Base-by-base conservation (phyloP, 2,113 vertebrate species). In the Labrus mixtus region DNA sequence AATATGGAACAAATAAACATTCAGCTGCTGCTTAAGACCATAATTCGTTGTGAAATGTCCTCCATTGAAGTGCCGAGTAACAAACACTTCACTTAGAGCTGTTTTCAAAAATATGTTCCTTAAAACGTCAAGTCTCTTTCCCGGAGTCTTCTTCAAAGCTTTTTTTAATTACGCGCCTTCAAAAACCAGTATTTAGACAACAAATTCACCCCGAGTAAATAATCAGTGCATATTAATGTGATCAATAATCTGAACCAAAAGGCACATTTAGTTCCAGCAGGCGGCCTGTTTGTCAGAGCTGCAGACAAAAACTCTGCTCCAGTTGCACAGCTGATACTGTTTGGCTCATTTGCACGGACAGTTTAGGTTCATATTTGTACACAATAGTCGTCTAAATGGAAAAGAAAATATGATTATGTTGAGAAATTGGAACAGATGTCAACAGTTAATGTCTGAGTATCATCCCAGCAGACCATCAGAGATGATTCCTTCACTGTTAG, bases 191-290 rank as follows among this genome's bases (percentile, higher is more conserved):
- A 68, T 90, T 91, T 87, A 91, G 78, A 87, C 66, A 89, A 90
- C 89, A 90, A 89, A 90, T 82, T 84, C 72, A 75, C 65, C 68
- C 68, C 36, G 54, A 82, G 74, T 83, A 91, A 89, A 82, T 76
- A 78, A 90, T 90, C 82, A 83, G 50, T 76, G 77, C 87, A 86
- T 78, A 85, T 87, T 92, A 86, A 88, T 90, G 68, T 75, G 83
- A 91, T 91, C 87, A 90, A 92, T 90, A 91, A 82, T 84, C 73
- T 43, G 48, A 56, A 84, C n/a, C 37, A 82, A 89, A 88, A 60
- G 67, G 80, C 79, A 73, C 62, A 73, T 86, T 83, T 73, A 84
- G 73, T 78, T 86, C 82, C 70, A 85, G 78, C 48, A 41, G 25
- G 82, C 79, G 68, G 82, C 46, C 51, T 85, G 80, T 65, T 79